Evolutionary conservation across 2,113 vertebrate species (phyloP).

Genomic region (Cromileptes altivelis): DNA sequence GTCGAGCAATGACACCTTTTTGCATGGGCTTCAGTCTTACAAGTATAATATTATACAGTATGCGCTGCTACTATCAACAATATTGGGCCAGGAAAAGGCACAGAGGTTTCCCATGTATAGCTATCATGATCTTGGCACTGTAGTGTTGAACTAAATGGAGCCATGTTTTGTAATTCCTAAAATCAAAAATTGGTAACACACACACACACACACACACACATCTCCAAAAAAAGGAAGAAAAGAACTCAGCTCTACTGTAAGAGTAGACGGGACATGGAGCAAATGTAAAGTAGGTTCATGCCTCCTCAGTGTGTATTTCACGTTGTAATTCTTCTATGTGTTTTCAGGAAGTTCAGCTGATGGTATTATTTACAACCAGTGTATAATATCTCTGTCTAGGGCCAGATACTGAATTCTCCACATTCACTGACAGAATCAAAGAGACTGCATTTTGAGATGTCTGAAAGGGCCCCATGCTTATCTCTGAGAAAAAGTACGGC

Average conservation of each 20-base stretch:
- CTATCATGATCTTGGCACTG: too few relatives aligned
- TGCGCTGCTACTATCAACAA: too few relatives aligned
- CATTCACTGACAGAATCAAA: constrained; percentile 30
- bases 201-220: neutral
- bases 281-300: neutral
- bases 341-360: constrained; percentile 43
- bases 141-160: too few relatives aligned
- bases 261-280: constrained; percentile 1
- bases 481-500: constrained; percentile 16
- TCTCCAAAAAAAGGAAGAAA: neutral
- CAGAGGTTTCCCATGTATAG: too few relatives aligned
- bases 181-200: neutral
- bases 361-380: constrained; percentile 46
- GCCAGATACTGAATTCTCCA: constrained; percentile 27
- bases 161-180: too few relatives aligned
- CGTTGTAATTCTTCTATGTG: constrained; percentile 26
- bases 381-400: constrained; percentile 23
- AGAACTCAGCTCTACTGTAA: neutral
- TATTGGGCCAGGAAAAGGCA: too few relatives aligned
- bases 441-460: constrained; percentile 22
- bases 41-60: too few relatives aligned
- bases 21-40: too few relatives aligned
- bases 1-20: too few relatives aligned
- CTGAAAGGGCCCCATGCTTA: neutral
- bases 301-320: constrained; percentile 9